Conservation (phyloP, 2,888 invertebrate species). For the Platypus cylindrus region DNA sequence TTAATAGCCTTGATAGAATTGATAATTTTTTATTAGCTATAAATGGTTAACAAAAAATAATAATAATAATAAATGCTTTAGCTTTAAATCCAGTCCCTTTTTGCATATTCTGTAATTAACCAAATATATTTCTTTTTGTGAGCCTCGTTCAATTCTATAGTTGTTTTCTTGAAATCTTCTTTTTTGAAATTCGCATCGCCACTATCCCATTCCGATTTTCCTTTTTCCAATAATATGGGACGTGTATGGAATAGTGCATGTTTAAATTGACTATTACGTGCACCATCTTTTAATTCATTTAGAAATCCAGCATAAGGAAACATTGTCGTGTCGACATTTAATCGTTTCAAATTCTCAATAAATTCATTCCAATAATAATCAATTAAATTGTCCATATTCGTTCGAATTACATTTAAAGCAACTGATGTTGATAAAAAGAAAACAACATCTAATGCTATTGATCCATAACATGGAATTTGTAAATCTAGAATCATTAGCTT, state of each 20-base stretch:
- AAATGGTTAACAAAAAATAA: no score
- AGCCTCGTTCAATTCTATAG: slow-evolving; percentile 2
- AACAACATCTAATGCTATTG: slow-evolving; percentile 5
- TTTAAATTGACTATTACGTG: slow-evolving; percentile 4
- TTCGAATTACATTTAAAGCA: slow-evolving; percentile 1
- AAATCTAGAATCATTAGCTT: slow-evolving; percentile 10
- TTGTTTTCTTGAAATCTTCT: slow-evolving; percentile 1
- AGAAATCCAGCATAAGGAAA: slow-evolving; percentile 8
- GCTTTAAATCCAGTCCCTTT: slow-evolving; percentile 8
- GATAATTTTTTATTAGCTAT: no score
- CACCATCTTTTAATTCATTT: slow-evolving; percentile 6
- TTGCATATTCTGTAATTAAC: slow-evolving; percentile 6
- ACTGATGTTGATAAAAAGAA: slow-evolving; percentile 8
- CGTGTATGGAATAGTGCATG: slow-evolving; percentile 5
- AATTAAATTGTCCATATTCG: slow-evolving; percentile 8
- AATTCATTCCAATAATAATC: slow-evolving; percentile 10
- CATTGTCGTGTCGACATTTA: slow-evolving; percentile 7
- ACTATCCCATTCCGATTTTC: slow-evolving; percentile 3
- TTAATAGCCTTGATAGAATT: no score
- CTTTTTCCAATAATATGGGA: slow-evolving; percentile 7
- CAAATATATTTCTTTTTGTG: slow-evolving; percentile 8
- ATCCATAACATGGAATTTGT: slow-evolving; percentile 3
- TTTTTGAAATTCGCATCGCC: slow-evolving; percentile 7
- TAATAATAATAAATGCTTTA: no score
- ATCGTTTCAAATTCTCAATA: slow-evolving; percentile 7